phyloP scores from a whole-genome alignment of 2,113 vertebrate species.

The Panthera leo region DNA sequence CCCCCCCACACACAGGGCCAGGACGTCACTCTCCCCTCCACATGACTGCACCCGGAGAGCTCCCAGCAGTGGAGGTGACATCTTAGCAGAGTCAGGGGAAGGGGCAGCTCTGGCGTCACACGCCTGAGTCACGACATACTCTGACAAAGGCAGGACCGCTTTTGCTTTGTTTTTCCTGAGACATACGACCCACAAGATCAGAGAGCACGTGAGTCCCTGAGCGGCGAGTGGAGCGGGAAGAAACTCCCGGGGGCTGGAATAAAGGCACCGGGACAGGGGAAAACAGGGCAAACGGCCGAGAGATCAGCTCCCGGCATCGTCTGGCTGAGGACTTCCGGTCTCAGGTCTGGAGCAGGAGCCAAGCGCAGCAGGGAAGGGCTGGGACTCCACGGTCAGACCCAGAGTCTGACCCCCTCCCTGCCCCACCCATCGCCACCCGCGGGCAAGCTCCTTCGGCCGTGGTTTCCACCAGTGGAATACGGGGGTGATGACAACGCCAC shows the following conservation, averaged over 20 bases:
- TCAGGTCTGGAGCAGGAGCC: not conserved
- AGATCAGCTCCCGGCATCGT: not conserved
- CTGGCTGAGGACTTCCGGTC: not conserved
- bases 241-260: not conserved
- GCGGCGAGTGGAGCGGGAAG: not conserved
- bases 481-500: not conserved
- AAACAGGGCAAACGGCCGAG: not conserved
- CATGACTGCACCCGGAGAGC: not conserved
- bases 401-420: not conserved
- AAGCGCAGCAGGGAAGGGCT: not conserved
- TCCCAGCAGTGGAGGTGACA: not conserved
- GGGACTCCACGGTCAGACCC: not conserved
- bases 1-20: not conserved
- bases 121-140: not conserved
- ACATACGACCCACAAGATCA: not conserved
- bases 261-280: not conserved
- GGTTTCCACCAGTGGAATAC: not conserved
- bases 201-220: not conserved
- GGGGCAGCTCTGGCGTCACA: not conserved
- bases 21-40: not conserved
- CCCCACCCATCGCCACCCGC: not conserved
- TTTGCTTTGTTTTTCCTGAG: not conserved
- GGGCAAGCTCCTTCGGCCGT: not conserved
- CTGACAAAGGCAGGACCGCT: not conserved
- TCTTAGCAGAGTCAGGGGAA: not conserved